Base-by-base conservation (phyloP, 2,113 vertebrate genomes). In the Picathartes gymnocephalus region DNA sequence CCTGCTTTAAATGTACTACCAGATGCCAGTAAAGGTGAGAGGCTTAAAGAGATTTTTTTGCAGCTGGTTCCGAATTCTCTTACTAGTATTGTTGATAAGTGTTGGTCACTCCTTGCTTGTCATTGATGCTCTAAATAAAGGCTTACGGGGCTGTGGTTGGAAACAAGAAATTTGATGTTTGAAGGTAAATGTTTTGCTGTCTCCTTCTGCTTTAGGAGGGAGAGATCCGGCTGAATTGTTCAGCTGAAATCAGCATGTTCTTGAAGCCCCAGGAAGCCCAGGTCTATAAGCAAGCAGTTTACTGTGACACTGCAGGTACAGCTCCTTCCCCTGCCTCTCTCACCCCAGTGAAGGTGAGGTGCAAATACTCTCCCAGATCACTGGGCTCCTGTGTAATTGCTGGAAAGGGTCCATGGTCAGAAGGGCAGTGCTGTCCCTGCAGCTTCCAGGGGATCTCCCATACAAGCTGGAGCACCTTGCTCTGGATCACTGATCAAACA, bases 241-340 rank as follows among this genome's bases (percentile, higher is more conserved):
- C 98, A 5, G 90, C 76, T 48, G 93, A 98, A 94, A 97, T 99
- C 58, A 95, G 13, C 11, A 96, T 99, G 56, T 95, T 98, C 62
- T 99, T 99, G 81, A 98, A 98, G 80, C 99, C 99, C 1, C 84
- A 65, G 45, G 98, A 98, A 93, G 98, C 98, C 91, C 97, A 31
- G 88, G 31, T 98, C 42, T 99, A 98, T 95, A 97, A 98, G 13
- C 97, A 98, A 51, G 98, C 96, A 0, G 45, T 98, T 53, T 99
- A 98, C 91, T 99, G 98, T 16, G 86, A 99, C 66, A 95, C 99
- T 93, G 98, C 98, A 97, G 99, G 98, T 98, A 98, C 14, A 4
- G 58, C 37, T 62, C 44, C 53, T 40, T 19, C 22, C n/a, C 42
- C 30, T 33, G 25, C 61, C 66, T 9, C n/a, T 60, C 28, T 50